phyloP scores from a whole-genome alignment of 2,797 vertebrate genomes.

The Tolypeutes matacus region DNA sequence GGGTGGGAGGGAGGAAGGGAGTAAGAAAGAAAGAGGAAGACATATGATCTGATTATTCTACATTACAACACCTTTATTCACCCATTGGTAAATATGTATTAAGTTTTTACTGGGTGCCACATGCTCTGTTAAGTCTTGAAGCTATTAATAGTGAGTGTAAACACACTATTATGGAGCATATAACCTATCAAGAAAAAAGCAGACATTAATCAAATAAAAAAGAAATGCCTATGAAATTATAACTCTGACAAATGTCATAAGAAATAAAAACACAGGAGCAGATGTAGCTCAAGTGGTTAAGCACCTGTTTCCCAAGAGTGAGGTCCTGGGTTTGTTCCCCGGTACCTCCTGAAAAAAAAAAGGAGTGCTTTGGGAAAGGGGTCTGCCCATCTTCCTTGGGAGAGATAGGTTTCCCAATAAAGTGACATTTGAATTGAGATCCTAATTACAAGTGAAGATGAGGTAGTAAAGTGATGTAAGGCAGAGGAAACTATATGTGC shows the following conservation, averaged over 20 bases:
- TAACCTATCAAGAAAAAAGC: constrained; percentile 3
- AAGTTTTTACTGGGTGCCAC: background rate
- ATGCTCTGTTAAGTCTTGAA: background rate
- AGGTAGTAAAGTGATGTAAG: background rate
- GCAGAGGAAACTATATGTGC: background rate
- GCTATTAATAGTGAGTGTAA: constrained; percentile 22
- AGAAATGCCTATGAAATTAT: constrained; percentile 32
- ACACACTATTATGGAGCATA: background rate
- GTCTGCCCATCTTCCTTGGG: background rate
- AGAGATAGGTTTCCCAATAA: background rate
- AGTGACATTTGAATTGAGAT: constrained; percentile 5
- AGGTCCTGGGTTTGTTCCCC: too few relatives aligned
- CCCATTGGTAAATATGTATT: background rate
- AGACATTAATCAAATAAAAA: constrained; percentile 42
- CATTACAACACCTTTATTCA: background rate
- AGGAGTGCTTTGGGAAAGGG: background rate
- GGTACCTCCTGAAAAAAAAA: too few relatives aligned
- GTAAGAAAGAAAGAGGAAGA: background rate
- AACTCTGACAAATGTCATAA: constrained; percentile 14
- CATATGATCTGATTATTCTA: background rate
- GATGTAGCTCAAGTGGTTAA: too few relatives aligned
- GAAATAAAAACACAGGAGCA: background rate
- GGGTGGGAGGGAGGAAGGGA: background rate
- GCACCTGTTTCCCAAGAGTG: too few relatives aligned
- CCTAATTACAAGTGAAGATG: constrained; percentile 14